Evolutionary conservation across 1,140 invertebrate genomes (phyloP).

Genomic region (Diachasmimorpha longicaudata): DNA sequence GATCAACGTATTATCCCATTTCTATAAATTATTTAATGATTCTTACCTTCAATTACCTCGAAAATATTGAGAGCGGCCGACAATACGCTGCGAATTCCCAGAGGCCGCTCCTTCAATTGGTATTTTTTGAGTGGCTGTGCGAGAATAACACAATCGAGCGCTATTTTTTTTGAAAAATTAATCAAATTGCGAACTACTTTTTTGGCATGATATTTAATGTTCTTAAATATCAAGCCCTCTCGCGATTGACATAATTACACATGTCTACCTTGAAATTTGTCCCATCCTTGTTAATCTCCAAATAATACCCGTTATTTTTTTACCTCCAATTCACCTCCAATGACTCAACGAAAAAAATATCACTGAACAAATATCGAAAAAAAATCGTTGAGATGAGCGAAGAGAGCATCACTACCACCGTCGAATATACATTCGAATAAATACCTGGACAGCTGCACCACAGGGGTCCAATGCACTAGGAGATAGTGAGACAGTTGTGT

Average conservation of each 20-base stretch:
- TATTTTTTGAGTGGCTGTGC: too few species aligned
- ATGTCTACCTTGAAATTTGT: background rate
- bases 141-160: too few species aligned
- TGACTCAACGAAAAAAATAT: background rate
- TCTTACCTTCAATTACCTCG: too few species aligned
- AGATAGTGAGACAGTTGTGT: background rate
- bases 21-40: too few species aligned
- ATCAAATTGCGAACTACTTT: too few species aligned
- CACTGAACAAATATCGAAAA: background rate
- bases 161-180: too few species aligned
- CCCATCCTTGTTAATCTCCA: background rate
- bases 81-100: too few species aligned
- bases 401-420: constrained; percentile 45
- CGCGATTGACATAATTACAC: background rate
- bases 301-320: background rate
- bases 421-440: constrained; percentile 47
- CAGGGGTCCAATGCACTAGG: constrained; percentile 32
- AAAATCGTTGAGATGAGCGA: constrained; percentile 21
- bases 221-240: too few species aligned
- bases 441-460: constrained; percentile 55
- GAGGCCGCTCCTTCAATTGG: too few species aligned
- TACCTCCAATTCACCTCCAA: background rate
- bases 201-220: too few species aligned
- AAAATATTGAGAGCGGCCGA: too few species aligned
- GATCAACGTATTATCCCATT: too few species aligned